phyloP scores from a whole-genome alignment of 2,888 invertebrate genomes.

The Idaea dimidiata region DNA sequence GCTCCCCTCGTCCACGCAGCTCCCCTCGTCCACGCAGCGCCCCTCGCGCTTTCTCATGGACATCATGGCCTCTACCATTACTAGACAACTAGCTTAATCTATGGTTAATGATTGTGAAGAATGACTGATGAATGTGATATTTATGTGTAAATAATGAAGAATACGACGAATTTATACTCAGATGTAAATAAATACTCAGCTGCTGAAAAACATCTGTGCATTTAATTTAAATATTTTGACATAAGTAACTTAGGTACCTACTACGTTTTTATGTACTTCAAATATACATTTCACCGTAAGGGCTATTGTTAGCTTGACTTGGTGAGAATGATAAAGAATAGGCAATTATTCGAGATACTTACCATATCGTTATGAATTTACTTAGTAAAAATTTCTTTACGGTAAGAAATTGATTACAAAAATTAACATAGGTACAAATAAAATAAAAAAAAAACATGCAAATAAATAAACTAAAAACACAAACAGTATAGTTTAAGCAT shows the following conservation, averaged over 20 bases:
- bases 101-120: slow-evolving; percentile 57
- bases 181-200: slow-evolving; percentile 76
- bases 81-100: slow-evolving; percentile 56
- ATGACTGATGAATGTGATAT: slow-evolving; percentile 78
- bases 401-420: slow-evolving; percentile 50
- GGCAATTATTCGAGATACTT: no score
- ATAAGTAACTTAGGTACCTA: no score
- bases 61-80: slow-evolving; percentile 71
- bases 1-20: slow-evolving; percentile 54
- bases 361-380: no score
- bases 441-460: no score
- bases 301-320: no score
- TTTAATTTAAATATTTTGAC: slow-evolving; percentile 24
- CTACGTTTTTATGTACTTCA: no score
- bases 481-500: no score
- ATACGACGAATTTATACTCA: slow-evolving; percentile 60
- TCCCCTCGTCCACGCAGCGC: slow-evolving; percentile 55
- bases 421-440: slow-evolving; percentile 49
- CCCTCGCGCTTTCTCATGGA: slow-evolving; percentile 59
- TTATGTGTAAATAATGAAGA: slow-evolving; percentile 74
- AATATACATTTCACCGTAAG: no score
- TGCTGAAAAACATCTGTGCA: slow-evolving; percentile 59
- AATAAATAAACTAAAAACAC: no score
- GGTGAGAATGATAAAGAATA: no score
- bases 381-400: background rate